Evolutionary conservation across 2,113 vertebrate genomes (phyloP), one percentile per base, ranked within the genome.

Genomic region (Euleptes europaea): DNA sequence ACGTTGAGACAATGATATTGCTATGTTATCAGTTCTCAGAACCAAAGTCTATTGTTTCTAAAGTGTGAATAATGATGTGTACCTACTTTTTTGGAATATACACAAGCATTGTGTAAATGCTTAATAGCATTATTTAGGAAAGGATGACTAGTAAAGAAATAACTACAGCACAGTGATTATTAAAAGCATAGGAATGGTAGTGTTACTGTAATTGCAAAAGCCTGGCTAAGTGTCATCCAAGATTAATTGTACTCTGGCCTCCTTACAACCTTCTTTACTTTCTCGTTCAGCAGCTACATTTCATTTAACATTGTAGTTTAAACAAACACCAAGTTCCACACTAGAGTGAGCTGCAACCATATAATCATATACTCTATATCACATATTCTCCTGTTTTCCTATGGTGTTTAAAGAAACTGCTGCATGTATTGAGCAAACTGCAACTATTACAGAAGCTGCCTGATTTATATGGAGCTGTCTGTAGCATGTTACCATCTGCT

Each of bases 21-120:
- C 15, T n/a, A 12, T 19, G 7, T 31, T 57, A 57, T 57, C 54
- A 57, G 5, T 57, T 23, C 35, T 38, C 5, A 49, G 1, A 33
- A 69, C n/a, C 84, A 74, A 54, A 19, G 11, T 44, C 44, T 77
- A 15, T 90, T 2, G 65, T 72, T 66, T 91, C 47, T 80, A 72
- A 85, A 87, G 87, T 33, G 31, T 14, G 14, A 73, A 14, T 72
- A 26, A 80, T 23, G 21, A 51, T 12, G 13, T 42, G 63, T 74
- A 60, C 42, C 31, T 60, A n/a, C 13, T 2, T 79, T 31, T 49
- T 66, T 15, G 11, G 1, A 75, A 49, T 5, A 44, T 76, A 31
- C 51, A 63, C 23, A 85, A 15, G 1, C 54, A 40, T 9, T 78
- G 49, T 60, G 5, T 11, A 82, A 75, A 70, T 78, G 35, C 78